phyloP scores from a whole-genome alignment of 2,113 vertebrate genomes.

The Toxotes jaculatrix region DNA sequence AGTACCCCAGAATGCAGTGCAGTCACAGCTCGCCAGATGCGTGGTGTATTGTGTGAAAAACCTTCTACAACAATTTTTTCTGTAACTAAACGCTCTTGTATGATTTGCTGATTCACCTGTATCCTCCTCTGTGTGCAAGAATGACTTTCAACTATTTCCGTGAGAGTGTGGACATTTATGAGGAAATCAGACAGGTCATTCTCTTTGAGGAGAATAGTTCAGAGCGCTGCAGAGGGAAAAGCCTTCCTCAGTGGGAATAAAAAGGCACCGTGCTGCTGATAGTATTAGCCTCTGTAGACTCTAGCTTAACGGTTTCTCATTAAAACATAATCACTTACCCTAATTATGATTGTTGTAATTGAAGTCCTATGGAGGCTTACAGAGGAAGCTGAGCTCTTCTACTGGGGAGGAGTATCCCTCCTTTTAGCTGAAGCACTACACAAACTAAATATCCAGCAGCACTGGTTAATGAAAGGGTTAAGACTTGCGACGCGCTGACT shows the following conservation, averaged over 20 bases:
- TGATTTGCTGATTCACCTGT: conserved; percentile 5
- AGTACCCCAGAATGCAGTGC: not conserved
- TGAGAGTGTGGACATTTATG: conserved; percentile 23
- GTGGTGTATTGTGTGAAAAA: not conserved
- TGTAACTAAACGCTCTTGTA: not conserved
- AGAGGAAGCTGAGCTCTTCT: not conserved
- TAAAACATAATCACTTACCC: conserved; percentile 50
- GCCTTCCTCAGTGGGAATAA: conserved; percentile 28
- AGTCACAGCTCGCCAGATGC: not conserved
- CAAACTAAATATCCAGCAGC: not conserved
- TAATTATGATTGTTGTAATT: conserved; percentile 49
- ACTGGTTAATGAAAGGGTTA: not conserved
- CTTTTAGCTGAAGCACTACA: not conserved
- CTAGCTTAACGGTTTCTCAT: conserved; percentile 44
- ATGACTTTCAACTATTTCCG: not conserved
- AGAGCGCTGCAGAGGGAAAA: conserved; percentile 11
- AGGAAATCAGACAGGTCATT: not conserved
- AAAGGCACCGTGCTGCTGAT: conserved; percentile 3
- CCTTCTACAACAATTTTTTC: too few species aligned
- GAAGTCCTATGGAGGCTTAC: conserved; percentile 16
- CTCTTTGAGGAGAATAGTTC: not conserved
- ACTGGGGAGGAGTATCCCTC: conserved; percentile 13
- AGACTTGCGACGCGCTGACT: conserved; percentile 11
- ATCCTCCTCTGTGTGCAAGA: not conserved
- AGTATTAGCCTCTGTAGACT: conserved; percentile 37